Base-by-base conservation (phyloP, 2,797 vertebrate species). In the Sebastiscus tertius region DNA sequence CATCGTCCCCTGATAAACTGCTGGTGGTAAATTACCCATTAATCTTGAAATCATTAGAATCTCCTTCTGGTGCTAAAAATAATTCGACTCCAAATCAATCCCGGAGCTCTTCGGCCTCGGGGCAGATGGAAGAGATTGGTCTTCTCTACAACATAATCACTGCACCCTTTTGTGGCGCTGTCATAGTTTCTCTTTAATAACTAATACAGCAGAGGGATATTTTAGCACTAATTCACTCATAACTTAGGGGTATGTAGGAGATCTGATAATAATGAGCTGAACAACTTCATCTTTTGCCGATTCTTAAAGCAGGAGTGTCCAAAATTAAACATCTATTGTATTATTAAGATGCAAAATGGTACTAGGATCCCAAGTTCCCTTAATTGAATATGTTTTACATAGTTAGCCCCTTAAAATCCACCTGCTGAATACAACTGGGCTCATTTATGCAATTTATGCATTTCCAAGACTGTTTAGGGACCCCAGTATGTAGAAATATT, bases 21-120 rank as follows among this genome's bases (percentile, higher is more conserved):
- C 33, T 46, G 56, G 18, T 67, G 54, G 22, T 63, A 75, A 83
- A 87, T 59, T 24, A 59, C 10, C n/a, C 49, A 33, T 86, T 75
- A 55, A 71, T 78, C 52, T 54, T 12, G 3, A 65, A 82, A 63
- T 81, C 14, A 82, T 81, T 80, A 10, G 11, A 70, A 22, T 76
- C 64, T 84, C 58, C 34, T 78, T n/a, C 39, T 0, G 0, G 61
- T n/a, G 34, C 24, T 75, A 60, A 85, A 78, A 75, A 70, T 3
- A 77, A 82, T 72, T 31, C 1, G 18, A 62, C 13, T 62, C 42
- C 14, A 58, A 29, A 68, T 84, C 68, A 65, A 70, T 72, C 79
- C 65, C 7, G 4, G 33, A 26, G 55, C 29, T 72, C 52, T 72
- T 73, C 71, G 66, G 71, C 84, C 64, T 73, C 1, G 1, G 69